Conservation (phyloP, 1,140 invertebrate genomes). For the Scaptomyza hsui region DNA sequence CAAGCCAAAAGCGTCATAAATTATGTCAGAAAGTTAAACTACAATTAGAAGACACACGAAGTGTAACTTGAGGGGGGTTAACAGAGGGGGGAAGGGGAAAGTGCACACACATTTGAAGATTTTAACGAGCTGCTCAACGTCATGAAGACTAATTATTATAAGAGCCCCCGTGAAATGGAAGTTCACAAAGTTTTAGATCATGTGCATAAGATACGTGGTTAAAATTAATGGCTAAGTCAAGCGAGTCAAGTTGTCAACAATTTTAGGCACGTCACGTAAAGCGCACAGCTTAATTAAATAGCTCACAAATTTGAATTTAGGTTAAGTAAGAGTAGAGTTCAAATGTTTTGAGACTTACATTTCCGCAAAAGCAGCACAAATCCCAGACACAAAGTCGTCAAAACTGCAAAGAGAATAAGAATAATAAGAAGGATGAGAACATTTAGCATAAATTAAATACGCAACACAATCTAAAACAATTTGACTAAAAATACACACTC, state of each 20-base stretch:
- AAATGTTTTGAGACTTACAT: constrained; percentile 51
- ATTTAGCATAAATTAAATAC: constrained; percentile 56
- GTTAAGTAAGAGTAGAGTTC: constrained; percentile 46
- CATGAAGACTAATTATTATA: constrained; percentile 63
- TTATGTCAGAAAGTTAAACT: constrained; percentile 76
- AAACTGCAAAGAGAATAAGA: constrained; percentile 47
- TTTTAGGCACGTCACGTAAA: constrained; percentile 17
- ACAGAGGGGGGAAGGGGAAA: neutral
- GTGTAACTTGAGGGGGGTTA: constrained; percentile 2
- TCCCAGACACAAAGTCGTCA: constrained; percentile 20
- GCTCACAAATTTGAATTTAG: constrained; percentile 30
- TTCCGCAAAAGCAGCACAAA: constrained; percentile 45
- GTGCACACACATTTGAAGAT: constrained; percentile 35
- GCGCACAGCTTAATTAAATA: constrained; percentile 24
- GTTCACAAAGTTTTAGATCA: constrained; percentile 49
- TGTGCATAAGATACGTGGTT: constrained; percentile 37
- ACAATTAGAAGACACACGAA: constrained; percentile 67
- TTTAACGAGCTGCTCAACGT: constrained; percentile 59
- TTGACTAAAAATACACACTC: constrained; percentile 38
- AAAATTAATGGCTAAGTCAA: constrained; percentile 50
- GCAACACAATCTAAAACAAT: constrained; percentile 23
- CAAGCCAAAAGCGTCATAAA: constrained; percentile 59
- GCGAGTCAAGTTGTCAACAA: constrained; percentile 37
- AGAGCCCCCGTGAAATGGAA: constrained; percentile 49
- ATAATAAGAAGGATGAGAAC: constrained; percentile 20